Percentiles rank a stretch among this genome's conserved stretches.
Conservation (phyloP, 2,113 vertebrate species). For the Barnardius zonarius region DNA sequence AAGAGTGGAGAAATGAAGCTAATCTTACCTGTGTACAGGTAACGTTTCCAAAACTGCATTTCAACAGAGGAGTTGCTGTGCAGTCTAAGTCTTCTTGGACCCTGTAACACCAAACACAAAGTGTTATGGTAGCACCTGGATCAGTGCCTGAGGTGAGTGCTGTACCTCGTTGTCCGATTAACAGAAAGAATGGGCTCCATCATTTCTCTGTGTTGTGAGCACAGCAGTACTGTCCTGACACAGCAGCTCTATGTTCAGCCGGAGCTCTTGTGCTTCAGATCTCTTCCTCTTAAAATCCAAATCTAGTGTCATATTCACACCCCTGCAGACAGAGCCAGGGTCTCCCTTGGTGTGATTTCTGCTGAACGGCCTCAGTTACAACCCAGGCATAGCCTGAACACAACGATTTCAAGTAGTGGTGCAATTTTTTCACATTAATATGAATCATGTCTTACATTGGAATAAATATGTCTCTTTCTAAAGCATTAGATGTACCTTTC, state of each 20-base stretch:
- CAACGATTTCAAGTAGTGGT: accelerated
- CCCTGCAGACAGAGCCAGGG: accelerated
- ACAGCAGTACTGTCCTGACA: neutral
- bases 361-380: accelerated
- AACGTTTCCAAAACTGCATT: slow-evolving; percentile 63
- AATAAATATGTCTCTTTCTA: neutral
- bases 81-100: slow-evolving; percentile 77
- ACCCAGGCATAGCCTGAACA: accelerated
- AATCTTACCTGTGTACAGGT: slow-evolving; percentile 80
- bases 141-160: accelerated
- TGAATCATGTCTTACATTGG: neutral
- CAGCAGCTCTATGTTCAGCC: neutral
- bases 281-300: neutral
- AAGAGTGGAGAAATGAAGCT: neutral
- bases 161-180: accelerated
- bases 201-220: neutral
- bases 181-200: accelerated
- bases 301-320: neutral
- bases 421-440: neutral
- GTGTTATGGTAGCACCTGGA: accelerated
- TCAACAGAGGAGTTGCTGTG: slow-evolving; percentile 73
- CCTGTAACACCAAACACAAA: slow-evolving; percentile 45
- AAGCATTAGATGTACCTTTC: neutral
- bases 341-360: no score
- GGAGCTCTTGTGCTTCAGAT: neutral